Conservation (phyloP, 2,797 vertebrate species). For the Phyllotis vaccarum region DNA sequence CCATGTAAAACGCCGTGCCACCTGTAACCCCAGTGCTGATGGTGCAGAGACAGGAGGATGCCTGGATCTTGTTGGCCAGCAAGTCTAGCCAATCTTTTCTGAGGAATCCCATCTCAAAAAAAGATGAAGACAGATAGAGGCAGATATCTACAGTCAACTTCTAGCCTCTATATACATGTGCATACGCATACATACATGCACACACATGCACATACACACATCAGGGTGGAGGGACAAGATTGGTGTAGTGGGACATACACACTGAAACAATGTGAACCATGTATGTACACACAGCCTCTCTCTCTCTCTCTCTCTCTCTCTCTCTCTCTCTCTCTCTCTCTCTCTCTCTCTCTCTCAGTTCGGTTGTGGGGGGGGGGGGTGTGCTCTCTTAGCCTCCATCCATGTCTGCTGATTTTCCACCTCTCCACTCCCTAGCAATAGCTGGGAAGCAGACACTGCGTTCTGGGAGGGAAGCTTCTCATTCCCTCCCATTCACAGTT, state of each 20-base stretch:
- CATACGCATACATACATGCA: background rate
- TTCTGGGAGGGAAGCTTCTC: background rate
- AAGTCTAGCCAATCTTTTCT: background rate
- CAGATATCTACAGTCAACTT: background rate
- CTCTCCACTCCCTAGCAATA: background rate
- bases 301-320: too few species aligned
- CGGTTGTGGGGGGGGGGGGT: too few species aligned
- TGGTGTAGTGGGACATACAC: background rate
- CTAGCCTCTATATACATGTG: background rate
- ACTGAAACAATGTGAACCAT: background rate
- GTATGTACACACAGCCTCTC: too few species aligned
- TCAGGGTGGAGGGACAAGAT: background rate
- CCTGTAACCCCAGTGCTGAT: background rate
- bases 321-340: too few species aligned
- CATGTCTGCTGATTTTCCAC: background rate
- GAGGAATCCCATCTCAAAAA: background rate
- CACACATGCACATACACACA: background rate
- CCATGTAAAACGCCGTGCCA: background rate
- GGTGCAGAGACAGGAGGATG: background rate
- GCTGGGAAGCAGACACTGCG: background rate
- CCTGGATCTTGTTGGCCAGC: background rate
- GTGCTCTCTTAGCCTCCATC: background rate
- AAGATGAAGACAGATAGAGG: background rate
- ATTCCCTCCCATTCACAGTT: constrained; percentile 25
- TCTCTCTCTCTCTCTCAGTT: too few species aligned